Base-by-base conservation (phyloP, 92 coral and sea anemone genomes). In the Metridium senile region DNA sequence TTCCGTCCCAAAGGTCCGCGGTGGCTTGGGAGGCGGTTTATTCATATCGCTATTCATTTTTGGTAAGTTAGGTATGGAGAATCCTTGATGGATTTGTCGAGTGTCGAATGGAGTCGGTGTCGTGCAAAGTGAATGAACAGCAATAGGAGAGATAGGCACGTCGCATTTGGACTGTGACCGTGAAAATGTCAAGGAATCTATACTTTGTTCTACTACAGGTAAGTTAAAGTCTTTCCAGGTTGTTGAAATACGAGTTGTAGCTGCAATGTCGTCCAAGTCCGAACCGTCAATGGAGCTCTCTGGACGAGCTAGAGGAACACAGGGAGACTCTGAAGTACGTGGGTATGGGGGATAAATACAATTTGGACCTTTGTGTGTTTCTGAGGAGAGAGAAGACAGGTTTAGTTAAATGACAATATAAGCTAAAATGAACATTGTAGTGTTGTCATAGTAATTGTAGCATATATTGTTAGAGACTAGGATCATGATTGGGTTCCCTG, bases 231-330 rank as follows among this genome's bases (percentile, higher is more conserved):
- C 83, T 58, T 82, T 85, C 97, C 97, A 91, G 28, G 79, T 89
- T 21, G 83, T 63, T 49, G 93, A 88, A 20, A 91, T 77, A 19
- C 97, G 83, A 30, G 81, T 68, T 7, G 89, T 70, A 0, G 85
- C 71, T 1, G 79, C 82, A 34, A 73, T 70, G 8, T 91, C 97
- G 22, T 91, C 97, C n/a, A 82, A 17, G 75, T 91, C 97, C 45
- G 93, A 82, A 61, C 85, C 97, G 27, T 91, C 97, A 56, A 91
- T 72, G n/a, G 88, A 76, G 62, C 97, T 91, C 73, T 91, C 97
- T 3, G 97, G 97, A 2, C 97, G 88, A 17, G 97, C 97, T 45
- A 91, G 74, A 1, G 97, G 97, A 13, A 93, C 97, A 70, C 58
- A 69, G 23, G 82, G 86, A 26, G 97, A 83, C 28, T 81, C 89